Percentiles rank a stretch among this genome's conserved stretches.
phyloP scores from a whole-genome alignment of 2,888 invertebrate genomes.

The Tachina fera region DNA sequence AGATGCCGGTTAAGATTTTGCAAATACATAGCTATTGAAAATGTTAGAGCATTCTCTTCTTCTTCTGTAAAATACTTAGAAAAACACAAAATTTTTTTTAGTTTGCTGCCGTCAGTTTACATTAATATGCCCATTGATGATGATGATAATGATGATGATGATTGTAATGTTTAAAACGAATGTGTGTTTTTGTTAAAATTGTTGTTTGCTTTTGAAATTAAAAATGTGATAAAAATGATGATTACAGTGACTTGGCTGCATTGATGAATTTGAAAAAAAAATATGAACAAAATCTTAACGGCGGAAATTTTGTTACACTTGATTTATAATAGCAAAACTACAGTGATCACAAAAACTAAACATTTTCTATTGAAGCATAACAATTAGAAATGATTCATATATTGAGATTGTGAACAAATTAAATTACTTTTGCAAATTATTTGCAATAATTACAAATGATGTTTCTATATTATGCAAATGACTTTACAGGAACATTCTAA shows the following conservation, averaged over 20 bases:
- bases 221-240: slow-evolving; percentile 40
- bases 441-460: slow-evolving; percentile 28
- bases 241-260: slow-evolving; percentile 39
- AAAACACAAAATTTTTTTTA: slow-evolving; percentile 31
- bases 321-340: slow-evolving; percentile 45
- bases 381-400: slow-evolving; percentile 43
- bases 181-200: slow-evolving; percentile 27
- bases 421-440: slow-evolving; percentile 34
- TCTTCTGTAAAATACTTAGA: background rate
- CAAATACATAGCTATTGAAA: background rate
- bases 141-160: slow-evolving; percentile 22
- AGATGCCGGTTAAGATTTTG: background rate
- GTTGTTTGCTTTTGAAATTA: slow-evolving; percentile 26
- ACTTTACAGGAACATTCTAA: slow-evolving; percentile 16
- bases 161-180: background rate
- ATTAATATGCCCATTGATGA: slow-evolving; percentile 36
- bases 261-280: slow-evolving; percentile 25
- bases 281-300: background rate
- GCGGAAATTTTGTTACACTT: slow-evolving; percentile 51
- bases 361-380: slow-evolving; percentile 18
- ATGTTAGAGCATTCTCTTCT: background rate
- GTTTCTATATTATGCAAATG: slow-evolving; percentile 31
- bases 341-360: slow-evolving; percentile 5
- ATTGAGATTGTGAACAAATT: slow-evolving; percentile 1
- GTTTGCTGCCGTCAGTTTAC: slow-evolving; percentile 30